Percentiles rank a stretch among this genome's conserved stretches.
Evolutionary conservation across 2,888 invertebrate species (phyloP).

Genomic region (Alsophila aescularia): DNA sequence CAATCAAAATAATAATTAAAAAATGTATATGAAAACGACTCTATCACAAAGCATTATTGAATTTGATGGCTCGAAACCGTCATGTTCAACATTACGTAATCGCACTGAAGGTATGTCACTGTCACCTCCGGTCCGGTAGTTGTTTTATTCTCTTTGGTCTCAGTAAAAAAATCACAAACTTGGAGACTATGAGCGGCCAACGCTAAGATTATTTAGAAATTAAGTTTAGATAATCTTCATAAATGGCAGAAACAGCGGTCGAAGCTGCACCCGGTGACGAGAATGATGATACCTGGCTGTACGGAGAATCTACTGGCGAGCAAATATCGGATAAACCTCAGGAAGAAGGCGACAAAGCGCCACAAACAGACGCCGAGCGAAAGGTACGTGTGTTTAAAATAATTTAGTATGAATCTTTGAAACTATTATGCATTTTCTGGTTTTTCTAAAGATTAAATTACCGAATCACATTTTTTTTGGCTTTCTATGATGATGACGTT

Average conservation of each 20-base stretch:
- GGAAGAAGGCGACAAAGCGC: slow-evolving; percentile 48
- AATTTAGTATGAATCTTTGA: not conserved
- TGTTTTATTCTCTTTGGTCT: too few relatives aligned
- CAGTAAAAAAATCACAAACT: not conserved
- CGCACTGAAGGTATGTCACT: too few relatives aligned
- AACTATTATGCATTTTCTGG: not conserved
- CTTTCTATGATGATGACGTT: slow-evolving; percentile 7
- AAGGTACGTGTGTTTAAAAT: slow-evolving; percentile 10
- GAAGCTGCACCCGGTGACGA: slow-evolving; percentile 78
- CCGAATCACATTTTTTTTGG: not conserved
- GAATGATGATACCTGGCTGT: slow-evolving; percentile 95
- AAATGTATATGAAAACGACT: too few relatives aligned
- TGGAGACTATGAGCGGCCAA: not conserved
- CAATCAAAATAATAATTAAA: too few relatives aligned
- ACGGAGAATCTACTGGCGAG: slow-evolving; percentile 89
- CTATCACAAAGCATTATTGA: too few relatives aligned
- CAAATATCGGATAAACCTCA: slow-evolving; percentile 48
- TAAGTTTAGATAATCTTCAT: slow-evolving; percentile 29
- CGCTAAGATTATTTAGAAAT: slow-evolving; percentile 9
- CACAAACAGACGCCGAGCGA: slow-evolving; percentile 23
- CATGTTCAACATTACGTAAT: too few relatives aligned
- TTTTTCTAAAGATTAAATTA: not conserved
- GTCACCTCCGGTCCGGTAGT: too few relatives aligned
- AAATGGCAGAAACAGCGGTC: slow-evolving; percentile 73
- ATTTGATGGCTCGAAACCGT: too few relatives aligned